Base-by-base conservation (phyloP, 1,140 invertebrate genomes). In the Calephelis nemesis region DNA sequence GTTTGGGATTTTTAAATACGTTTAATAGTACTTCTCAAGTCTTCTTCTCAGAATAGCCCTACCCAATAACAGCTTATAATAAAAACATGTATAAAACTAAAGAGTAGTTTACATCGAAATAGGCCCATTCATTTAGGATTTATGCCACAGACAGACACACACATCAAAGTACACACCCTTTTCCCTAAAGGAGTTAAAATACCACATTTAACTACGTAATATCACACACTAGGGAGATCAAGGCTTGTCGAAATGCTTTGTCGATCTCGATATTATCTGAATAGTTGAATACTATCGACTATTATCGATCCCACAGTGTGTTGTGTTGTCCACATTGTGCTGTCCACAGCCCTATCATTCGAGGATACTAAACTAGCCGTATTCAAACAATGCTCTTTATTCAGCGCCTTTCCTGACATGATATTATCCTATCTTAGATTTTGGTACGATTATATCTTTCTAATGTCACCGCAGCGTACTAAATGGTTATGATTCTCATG, bases 261-360 rank as follows among this genome's bases (percentile, higher is more conserved):
- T 78, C 77, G 67, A 72, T 75, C 74, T 87, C 82, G 86, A 88
- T 88, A 77, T 64, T 77, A 88, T 88, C 84, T 81, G 80, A 85
- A 83, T 78, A 75, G 70, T 71, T 81, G 75, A 86, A 85, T 84
- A 67, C 71, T 78, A 85, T 87, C 78, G 85, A 84, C 81, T 77
- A 81, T 78, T 77, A 81, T 79, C 74, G 78, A 78, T 76, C 73
- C 70, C 69, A 75, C 68, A 73, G 73, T 77, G 72, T 73, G 72
- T 78, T 75, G 72, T 83, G 81, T 79, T 85, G 81, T 79, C 80
- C 81, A 81, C 84, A 88, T 88, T 88, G 86, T 88, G 76, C 84
- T 85, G 86, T 88, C 86, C 77, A 58, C 76, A 81, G 76, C 82
- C 82, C 78, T 77, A 79, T 80, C 78, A 76, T 75, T 72, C 62